A percentile compares a stretch with the other conserved stretches of the same genome.
These are phyloP conservation scores for Tryphoninae sp. DNA, from an alignment of 2,888 invertebrate genomes.

Conservation along the genomic window DNA sequence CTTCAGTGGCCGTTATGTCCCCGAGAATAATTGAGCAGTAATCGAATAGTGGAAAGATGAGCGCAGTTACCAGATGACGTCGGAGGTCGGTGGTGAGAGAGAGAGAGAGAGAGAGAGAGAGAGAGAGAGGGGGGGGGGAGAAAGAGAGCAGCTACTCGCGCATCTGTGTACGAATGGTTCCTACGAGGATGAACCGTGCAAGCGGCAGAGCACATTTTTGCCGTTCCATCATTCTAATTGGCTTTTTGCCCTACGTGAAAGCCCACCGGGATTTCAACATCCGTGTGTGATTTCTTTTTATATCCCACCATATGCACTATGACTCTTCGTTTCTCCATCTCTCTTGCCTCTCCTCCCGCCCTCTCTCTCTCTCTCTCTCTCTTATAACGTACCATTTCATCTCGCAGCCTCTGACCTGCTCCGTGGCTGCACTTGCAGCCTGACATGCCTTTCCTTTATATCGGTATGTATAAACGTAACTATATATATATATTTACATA, in stretches of 20 bases:
- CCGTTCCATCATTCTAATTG: slow-evolving; percentile 59
- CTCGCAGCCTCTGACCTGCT: slow-evolving; percentile 4
- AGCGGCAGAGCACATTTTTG: slow-evolving; percentile 16
- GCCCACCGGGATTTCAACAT: slow-evolving; percentile 35
- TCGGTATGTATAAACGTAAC: background rate
- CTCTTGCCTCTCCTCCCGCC: background rate
- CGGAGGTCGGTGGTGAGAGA: too few species aligned
- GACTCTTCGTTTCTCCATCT: background rate
- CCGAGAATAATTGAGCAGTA: too few species aligned
- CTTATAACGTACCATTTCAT: slow-evolving; percentile 8
- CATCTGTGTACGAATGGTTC: too few species aligned
- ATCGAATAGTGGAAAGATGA: too few species aligned
- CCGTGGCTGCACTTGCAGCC: slow-evolving; percentile 21
- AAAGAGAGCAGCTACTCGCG: background rate
- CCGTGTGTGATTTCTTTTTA: slow-evolving; percentile 46
- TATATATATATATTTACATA: too few species aligned
- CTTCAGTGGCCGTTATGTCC: too few species aligned
- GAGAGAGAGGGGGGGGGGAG: background rate
- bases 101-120: slow-evolving; percentile 35
- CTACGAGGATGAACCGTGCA: too few species aligned
- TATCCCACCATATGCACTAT: background rate
- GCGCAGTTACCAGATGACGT: too few species aligned
- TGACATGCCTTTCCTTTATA: slow-evolving; percentile 13
- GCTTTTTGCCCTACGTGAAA: slow-evolving; percentile 27
- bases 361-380: background rate